Conservation (phyloP, 2,888 invertebrate species). For the Coecobrya sp. region DNA sequence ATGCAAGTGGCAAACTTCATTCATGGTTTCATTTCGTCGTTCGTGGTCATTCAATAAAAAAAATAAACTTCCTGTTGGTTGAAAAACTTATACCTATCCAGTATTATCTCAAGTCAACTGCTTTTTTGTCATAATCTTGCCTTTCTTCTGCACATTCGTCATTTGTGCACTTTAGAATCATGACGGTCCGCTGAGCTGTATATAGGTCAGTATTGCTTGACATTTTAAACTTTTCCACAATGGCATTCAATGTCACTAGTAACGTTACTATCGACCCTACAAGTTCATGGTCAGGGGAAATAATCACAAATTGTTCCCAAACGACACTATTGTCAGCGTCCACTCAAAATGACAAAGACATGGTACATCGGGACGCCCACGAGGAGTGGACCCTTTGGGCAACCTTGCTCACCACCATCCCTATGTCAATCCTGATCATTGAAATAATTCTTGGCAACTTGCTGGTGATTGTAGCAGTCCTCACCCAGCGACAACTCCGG, state of each 20-base stretch:
- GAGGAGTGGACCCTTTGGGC: slow-evolving; percentile 53
- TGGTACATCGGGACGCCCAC: too few species aligned
- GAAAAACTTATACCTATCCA: background rate
- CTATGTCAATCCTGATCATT: slow-evolving; percentile 59
- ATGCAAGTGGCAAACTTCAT: background rate
- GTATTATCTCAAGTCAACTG: background rate
- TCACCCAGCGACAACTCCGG: slow-evolving; percentile 77
- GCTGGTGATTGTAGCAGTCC: slow-evolving; percentile 83
- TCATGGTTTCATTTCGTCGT: background rate
- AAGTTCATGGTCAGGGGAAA: background rate
- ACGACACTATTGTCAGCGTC: too few species aligned
- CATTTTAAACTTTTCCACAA: background rate
- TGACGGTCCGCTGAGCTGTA: too few species aligned
- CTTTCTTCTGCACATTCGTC: background rate
- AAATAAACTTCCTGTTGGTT: background rate
- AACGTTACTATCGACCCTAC: background rate
- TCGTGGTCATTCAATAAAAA: background rate
- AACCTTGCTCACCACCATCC: slow-evolving; percentile 32
- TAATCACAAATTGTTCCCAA: too few species aligned
- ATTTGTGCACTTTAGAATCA: background rate
- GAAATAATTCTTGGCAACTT: slow-evolving; percentile 84
- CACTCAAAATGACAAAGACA: background rate
- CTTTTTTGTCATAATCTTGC: background rate
- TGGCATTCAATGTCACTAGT: too few species aligned
- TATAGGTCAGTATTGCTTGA: too few species aligned